Evolutionary conservation across 2,888 invertebrate species (phyloP).

Genomic region (Cosmia pyralina): DNA sequence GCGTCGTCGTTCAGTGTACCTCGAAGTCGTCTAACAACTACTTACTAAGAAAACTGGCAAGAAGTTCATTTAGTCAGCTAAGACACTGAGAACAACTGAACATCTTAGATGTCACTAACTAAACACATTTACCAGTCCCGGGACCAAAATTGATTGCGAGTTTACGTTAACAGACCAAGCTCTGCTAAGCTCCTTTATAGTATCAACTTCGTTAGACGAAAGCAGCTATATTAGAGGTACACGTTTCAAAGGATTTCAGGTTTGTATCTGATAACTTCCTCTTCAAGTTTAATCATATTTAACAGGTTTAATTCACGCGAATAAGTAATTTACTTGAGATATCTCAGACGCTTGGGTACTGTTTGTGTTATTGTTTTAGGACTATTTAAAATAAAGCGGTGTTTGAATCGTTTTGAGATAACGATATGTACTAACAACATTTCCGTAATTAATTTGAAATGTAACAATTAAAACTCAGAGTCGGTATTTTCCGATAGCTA

Average conservation of each 20-base stretch:
- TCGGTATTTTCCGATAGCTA: neutral
- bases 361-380: constrained; percentile 35
- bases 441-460: constrained; percentile 3
- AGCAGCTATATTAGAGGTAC: constrained; percentile 37
- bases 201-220: constrained; percentile 44
- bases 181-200: constrained; percentile 35
- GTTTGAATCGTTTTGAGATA: constrained; percentile 8
- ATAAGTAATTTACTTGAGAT: constrained; percentile 49
- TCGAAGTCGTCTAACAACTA: neutral
- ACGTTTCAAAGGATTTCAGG: constrained; percentile 42
- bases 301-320: constrained; percentile 46
- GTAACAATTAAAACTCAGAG: neutral
- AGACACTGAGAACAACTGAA: neutral
- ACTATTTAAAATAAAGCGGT: constrained; percentile 17
- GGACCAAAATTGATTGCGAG: constrained; percentile 31
- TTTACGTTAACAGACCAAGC: constrained; percentile 17
- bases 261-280: constrained; percentile 46
- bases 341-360: constrained; percentile 19
- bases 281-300: constrained; percentile 50
- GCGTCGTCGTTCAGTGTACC: too few species aligned
- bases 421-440: neutral
- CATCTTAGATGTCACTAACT: constrained; percentile 13
- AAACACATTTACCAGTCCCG: constrained; percentile 15
- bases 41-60: neutral
- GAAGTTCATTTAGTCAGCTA: neutral